Evolutionary conservation across 2,113 vertebrate genomes (phyloP).

Genomic region (Zapornia atra): DNA sequence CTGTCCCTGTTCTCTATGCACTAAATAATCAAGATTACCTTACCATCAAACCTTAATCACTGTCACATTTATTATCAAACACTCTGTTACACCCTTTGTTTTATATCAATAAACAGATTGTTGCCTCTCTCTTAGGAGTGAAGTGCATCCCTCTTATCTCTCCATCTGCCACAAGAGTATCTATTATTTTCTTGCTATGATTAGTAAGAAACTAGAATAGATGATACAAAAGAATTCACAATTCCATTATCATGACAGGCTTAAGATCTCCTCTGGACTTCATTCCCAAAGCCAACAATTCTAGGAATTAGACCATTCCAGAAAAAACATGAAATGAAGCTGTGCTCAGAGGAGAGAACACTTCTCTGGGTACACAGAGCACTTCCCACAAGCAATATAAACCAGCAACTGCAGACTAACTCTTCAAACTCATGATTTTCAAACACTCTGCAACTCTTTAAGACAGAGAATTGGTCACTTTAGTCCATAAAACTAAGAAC

Average conservation of each 20-base stretch:
- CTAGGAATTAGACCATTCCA: background rate
- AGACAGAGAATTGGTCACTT: background rate
- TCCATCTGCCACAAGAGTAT: background rate
- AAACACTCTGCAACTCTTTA: background rate
- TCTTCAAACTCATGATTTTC: background rate
- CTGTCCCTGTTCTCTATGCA: no score
- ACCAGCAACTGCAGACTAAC: background rate
- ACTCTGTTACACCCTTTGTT: no score
- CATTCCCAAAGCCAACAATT: background rate
- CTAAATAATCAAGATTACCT: no score
- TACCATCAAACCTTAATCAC: no score
- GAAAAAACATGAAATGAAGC: background rate
- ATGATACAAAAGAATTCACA: background rate
- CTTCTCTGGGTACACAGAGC: background rate
- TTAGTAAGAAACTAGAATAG: background rate
- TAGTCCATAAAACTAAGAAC: rapidly evolving
- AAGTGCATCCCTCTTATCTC: no score
- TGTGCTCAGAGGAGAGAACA: background rate
- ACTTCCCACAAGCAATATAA: background rate
- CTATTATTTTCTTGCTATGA: background rate
- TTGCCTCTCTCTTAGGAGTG: no score
- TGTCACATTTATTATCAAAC: no score
- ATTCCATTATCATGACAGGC: background rate
- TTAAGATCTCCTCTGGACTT: background rate
- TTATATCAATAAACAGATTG: no score